Evolutionary conservation across 1,140 invertebrate species (phyloP), one percentile per base, ranked within the genome.

Genomic region (Brachionus asplanchnoidis): DNA sequence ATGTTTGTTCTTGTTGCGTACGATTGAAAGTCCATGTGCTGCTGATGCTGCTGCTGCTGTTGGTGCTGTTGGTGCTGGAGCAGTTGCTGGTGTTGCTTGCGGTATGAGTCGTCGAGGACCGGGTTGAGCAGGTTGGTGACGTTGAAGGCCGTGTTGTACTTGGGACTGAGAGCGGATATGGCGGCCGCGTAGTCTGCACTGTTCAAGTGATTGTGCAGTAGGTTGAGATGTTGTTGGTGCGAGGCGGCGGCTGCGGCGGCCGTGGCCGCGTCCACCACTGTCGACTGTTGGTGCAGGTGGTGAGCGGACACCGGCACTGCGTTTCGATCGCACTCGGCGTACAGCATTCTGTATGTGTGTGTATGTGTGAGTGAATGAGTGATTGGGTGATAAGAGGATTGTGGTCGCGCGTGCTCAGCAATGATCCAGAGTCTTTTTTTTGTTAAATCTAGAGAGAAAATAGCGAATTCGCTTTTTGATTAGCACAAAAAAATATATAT

Each of bases 141-240:
- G 40, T 65, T 82, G 42, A 82, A 82, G 9, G 79, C 79, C 36
- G 53, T 82, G 53, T 82, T 82, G 79, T 82, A 82, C 20, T 82
- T 82, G 79, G 79, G 79, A 60, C 50, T 60, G 8, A 82, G 65
- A 1, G 79, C 79, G 3, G 65, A 65, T 14, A 68, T 68, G 23
- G 79, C 79, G 4, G 73, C 73, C 26, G 73, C 73, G 23, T 82
- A 82, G 20, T 82, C 79, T 14, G 42, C 26, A 17, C 40, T 78
- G 32, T 44, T 78, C 23, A 77, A 50, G 56, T 80, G 78, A 80
- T 40, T 80, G 8, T 65, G 65, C 28, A 82, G 23, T 7, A 82
- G 40, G n/a, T 68, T 82, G 60, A 82, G 23, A 65, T 60, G 50
- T 9, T 65, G 65, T 36, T 82, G 50, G 9, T 53, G 26, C 17